Evolutionary conservation across 2,797 vertebrate species (phyloP).

Genomic region (Tympanoctomys barrerae): DNA sequence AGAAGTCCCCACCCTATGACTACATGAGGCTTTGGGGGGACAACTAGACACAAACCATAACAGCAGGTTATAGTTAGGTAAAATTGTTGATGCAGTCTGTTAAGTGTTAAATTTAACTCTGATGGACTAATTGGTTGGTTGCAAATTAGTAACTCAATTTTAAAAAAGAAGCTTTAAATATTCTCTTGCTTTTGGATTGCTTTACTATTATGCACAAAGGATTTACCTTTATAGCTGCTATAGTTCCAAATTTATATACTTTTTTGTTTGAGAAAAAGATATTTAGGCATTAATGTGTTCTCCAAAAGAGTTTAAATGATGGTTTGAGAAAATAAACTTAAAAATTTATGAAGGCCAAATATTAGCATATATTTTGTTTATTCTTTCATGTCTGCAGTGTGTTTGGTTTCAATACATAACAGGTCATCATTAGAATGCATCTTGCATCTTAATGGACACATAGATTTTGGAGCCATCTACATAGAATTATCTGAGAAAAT

Average conservation of each 20-base stretch:
- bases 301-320: conserved; percentile 33
- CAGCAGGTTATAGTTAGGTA: background rate
- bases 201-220: background rate
- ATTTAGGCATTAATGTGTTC: background rate
- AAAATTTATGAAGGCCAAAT: background rate
- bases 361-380: conserved; percentile 5
- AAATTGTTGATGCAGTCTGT: background rate
- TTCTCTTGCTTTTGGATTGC: conserved; percentile 38
- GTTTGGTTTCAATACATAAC: background rate
- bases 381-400: background rate
- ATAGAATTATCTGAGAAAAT: conserved; percentile 14
- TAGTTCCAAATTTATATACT: background rate
- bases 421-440: background rate
- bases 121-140: background rate
- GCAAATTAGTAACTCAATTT: background rate
- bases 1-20: too few species aligned
- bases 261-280: conserved; percentile 18
- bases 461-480: background rate
- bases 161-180: background rate
- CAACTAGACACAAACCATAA: too few species aligned
- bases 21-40: too few species aligned
- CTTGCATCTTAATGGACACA: background rate
- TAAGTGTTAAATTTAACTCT: conserved; percentile 15
- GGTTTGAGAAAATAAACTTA: conserved; percentile 17
- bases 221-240: conserved; percentile 42